Base-by-base conservation (phyloP, 1,140 invertebrate genomes). In the Halictus rubicundus region DNA sequence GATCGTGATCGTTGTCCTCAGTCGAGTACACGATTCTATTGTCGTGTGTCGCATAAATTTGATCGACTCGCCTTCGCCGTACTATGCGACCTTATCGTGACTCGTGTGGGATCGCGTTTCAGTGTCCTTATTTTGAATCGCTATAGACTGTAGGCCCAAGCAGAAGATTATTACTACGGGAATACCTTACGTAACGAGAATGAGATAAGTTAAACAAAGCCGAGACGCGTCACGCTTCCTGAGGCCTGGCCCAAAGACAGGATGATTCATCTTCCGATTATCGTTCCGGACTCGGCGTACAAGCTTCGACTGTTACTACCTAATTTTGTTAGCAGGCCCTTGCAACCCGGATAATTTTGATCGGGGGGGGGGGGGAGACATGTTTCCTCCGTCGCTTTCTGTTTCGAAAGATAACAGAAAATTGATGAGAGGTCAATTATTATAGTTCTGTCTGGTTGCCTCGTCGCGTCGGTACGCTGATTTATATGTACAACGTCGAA, bases 131-230 rank as follows among this genome's bases (percentile, higher is more conserved):
- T 21, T 71, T 27, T 37, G 32, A 78, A 71, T 16, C 27, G 49
- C 46, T 16, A 23, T 25, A 59, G 49, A 52, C 49, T n/a, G 21
- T 57, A 57, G 73, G 7, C 32, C 21, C 14, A 46, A 27, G 32
- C 85, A 79, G 80, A 81, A 81, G 71, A 77, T 83, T 83, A 77
- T 83, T 83, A 83, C 60, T 66, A 78, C 88, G 80, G 68, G 72
- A 54, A 64, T 63, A 63, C 68, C 68, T 88, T 88, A 87, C 83
- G 82, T 88, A 88, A 88, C 78, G 66, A 86, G 80, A 81, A 85
- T 83, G 74, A 74, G 87, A 87, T 80, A 80, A 88, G 83, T 87
- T 85, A 86, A 79, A 88, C 87, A 88, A 88, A 88, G 87, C 84
- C 87, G 85, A 83, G 83, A 88, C 85, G 77, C 61, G 87, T 88